Evolutionary conservation across 2,797 vertebrate genomes (phyloP).

Genomic region (Sciaenops ocellatus): DNA sequence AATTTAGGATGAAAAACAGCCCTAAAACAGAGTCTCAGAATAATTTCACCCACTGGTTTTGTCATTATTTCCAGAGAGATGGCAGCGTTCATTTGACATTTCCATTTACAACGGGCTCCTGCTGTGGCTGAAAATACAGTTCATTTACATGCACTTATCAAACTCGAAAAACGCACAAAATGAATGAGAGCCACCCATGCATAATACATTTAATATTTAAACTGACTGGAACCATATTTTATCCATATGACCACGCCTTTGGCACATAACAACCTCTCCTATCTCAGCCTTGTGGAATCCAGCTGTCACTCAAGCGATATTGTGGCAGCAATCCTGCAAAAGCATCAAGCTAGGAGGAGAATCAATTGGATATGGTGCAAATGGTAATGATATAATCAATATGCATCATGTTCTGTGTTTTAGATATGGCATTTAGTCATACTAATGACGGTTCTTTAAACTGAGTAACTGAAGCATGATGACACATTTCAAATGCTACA

Average conservation of each 20-base stretch:
- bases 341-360: constrained; percentile 45
- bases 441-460: constrained; percentile 72
- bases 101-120: constrained; percentile 59
- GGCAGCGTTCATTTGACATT: constrained; percentile 41
- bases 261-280: constrained; percentile 65
- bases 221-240: constrained; percentile 71
- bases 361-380: constrained; percentile 57
- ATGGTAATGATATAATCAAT: constrained; percentile 74
- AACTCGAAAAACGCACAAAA: constrained; percentile 63
- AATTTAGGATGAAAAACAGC: constrained; percentile 65
- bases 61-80: constrained; percentile 60
- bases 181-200: constrained; percentile 70
- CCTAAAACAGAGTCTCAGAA: constrained; percentile 44
- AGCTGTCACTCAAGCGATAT: constrained; percentile 68
- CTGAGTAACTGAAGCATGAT: constrained; percentile 56
- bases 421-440: constrained; percentile 70
- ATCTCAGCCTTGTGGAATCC: constrained; percentile 44
- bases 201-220: constrained; percentile 82
- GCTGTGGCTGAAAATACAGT: constrained; percentile 59
- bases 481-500: constrained; percentile 68
- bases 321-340: constrained; percentile 39
- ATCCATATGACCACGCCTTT: constrained; percentile 72
- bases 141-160: constrained; percentile 75
- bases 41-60: constrained; percentile 62
- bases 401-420: constrained; percentile 70